Conservation (phyloP, 2,888 invertebrate genomes). For the Drosophila eohydei region DNA sequence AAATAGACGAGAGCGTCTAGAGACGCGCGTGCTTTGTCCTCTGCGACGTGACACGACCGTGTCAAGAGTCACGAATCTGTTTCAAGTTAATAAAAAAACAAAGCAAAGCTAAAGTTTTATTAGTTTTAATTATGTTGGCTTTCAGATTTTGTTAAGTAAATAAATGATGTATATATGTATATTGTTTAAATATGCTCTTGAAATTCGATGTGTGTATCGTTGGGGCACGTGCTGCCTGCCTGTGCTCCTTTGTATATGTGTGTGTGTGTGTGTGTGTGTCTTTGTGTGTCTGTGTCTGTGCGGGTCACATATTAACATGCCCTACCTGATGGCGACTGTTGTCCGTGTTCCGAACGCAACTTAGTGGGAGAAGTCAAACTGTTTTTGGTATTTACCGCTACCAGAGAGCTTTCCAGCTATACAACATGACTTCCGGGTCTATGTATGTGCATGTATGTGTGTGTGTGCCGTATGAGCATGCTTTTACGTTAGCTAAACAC, state of each 20-base stretch:
- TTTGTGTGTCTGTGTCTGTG: conserved; percentile 4
- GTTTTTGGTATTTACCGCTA: conserved; percentile 69
- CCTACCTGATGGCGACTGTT: conserved; percentile 57
- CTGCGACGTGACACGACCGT: conserved; percentile 36
- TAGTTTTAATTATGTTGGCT: conserved; percentile 1
- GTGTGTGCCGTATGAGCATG: conserved; percentile 8
- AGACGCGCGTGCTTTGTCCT: conserved; percentile 12
- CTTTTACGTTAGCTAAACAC: conserved; percentile 44
- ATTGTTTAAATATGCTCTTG: background rate
- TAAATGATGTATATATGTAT: background rate
- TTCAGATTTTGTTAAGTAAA: background rate
- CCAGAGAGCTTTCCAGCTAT: conserved; percentile 50
- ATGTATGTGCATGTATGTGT: background rate
- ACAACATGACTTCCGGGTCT: conserved; percentile 34
- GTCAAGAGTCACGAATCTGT: conserved; percentile 4
- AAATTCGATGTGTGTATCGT: background rate
- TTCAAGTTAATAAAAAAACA: background rate
- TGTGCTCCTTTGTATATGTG: conserved; percentile 3
- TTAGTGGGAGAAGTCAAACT: conserved; percentile 79
- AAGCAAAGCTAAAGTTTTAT: conserved; percentile 3
- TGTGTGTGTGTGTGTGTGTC: background rate
- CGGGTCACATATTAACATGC: conserved; percentile 54
- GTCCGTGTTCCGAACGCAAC: conserved; percentile 62
- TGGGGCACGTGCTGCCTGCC: conserved; percentile 35
- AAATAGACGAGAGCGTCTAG: conserved; percentile 61